Conservation (phyloP, 2,113 vertebrate genomes). For the Taurulus bubalis region DNA sequence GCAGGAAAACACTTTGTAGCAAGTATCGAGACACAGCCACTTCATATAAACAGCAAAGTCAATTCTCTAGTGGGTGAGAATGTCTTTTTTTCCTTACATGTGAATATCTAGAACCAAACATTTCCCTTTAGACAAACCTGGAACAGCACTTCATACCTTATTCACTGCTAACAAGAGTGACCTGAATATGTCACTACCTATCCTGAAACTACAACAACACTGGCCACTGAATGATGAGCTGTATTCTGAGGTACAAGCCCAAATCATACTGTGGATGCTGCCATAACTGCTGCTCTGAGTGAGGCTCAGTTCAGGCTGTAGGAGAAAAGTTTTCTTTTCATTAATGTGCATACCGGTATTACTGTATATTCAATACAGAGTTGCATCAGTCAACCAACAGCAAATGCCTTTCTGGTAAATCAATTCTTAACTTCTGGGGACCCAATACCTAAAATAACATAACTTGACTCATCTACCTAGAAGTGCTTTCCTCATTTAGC, state of each 20-base stretch:
- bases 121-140: conserved; percentile 50
- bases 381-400: background rate
- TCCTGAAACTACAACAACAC: conserved; percentile 42
- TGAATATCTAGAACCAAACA: conserved; percentile 40
- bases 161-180: conserved; percentile 61
- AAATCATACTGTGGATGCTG: conserved; percentile 34
- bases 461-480: background rate
- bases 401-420: conserved; percentile 1
- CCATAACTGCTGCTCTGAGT: conserved; percentile 51
- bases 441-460: background rate
- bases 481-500: conserved; percentile 4
- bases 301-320: conserved; percentile 21
- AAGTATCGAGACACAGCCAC: conserved; percentile 43
- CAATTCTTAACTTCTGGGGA: background rate
- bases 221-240: conserved; percentile 58
- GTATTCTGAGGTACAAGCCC: conserved; percentile 41
- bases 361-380: conserved; percentile 8
- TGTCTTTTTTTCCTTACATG: background rate
- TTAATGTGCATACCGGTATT: conserved; percentile 12
- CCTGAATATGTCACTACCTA: conserved; percentile 72
- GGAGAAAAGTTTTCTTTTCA: conserved; percentile 35
- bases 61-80: conserved; percentile 13
- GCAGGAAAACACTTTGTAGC: conserved; percentile 41
- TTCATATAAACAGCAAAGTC: conserved; percentile 33
- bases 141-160: conserved; percentile 47